Evolutionary conservation across 2,888 invertebrate species (phyloP).

Genomic region (Mylabris sibirica): DNA sequence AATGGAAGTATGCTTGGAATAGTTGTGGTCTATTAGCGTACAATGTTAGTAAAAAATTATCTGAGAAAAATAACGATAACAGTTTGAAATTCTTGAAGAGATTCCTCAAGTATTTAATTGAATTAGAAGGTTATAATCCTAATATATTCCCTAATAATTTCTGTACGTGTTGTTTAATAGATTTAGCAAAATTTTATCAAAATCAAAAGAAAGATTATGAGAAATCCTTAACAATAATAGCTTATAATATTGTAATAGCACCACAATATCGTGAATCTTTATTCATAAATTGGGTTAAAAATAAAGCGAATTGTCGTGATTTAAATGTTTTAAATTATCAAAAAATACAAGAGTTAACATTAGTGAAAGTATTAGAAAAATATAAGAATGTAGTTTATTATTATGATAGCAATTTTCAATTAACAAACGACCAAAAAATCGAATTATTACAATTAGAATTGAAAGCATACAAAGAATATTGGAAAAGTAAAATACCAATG

Average conservation of each 20-base stretch:
- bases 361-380: slow-evolving; percentile 8
- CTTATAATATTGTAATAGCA: background rate
- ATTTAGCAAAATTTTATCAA: slow-evolving; percentile 11
- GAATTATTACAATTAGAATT: slow-evolving; percentile 23
- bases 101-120: background rate
- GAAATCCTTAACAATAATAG: slow-evolving; percentile 5
- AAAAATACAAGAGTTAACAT: slow-evolving; percentile 18
- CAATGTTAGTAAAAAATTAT: slow-evolving; percentile 8
- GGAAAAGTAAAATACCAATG: slow-evolving; percentile 30
- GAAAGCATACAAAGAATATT: slow-evolving; percentile 12
- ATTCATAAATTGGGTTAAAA: slow-evolving; percentile 3
- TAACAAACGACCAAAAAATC: slow-evolving; percentile 12
- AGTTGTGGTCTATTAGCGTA: slow-evolving; percentile 14
- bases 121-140: slow-evolving; percentile 16
- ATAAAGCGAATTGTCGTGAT: slow-evolving; percentile 15
- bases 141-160: background rate
- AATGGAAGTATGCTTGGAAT: slow-evolving; percentile 19
- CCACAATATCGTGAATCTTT: background rate
- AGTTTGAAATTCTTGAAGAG: slow-evolving; percentile 10
- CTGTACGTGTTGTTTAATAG: background rate
- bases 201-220: slow-evolving; percentile 17
- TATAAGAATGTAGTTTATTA: background rate
- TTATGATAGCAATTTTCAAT: background rate
- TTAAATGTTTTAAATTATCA: background rate
- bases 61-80: slow-evolving; percentile 8